Conservation (phyloP, 2,888 invertebrate species). For the Heliconius charithonia region DNA sequence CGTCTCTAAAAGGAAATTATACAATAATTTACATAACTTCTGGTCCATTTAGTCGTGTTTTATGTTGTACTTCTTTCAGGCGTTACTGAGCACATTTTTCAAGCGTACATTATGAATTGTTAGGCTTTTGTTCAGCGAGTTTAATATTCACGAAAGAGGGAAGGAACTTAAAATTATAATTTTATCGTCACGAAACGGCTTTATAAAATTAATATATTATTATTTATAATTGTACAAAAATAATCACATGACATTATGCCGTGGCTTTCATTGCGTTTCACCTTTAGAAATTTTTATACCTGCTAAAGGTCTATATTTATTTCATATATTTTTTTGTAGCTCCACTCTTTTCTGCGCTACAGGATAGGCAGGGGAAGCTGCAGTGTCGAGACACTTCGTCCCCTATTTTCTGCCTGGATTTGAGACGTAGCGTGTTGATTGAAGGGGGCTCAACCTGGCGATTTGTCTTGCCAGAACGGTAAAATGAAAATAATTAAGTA, state of each 20-base stretch:
- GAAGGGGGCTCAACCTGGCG: too few species aligned
- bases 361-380: too few species aligned
- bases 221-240: not conserved
- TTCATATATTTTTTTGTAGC: too few species aligned
- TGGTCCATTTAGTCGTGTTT: constrained; percentile 29
- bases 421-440: too few species aligned
- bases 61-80: constrained; percentile 7
- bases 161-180: not conserved
- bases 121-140: constrained; percentile 3
- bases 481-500: too few species aligned
- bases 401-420: not conserved
- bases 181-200: not conserved
- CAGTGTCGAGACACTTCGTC: not conserved
- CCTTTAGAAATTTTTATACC: too few species aligned
- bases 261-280: too few species aligned
- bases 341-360: too few species aligned
- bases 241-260: too few species aligned
- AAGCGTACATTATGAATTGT: constrained; percentile 22
- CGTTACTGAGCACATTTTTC: constrained; percentile 21
- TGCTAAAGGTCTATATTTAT: too few species aligned
- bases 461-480: too few species aligned
- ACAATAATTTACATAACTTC: constrained; percentile 29
- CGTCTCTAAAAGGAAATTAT: constrained; percentile 17
- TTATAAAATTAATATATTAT: not conserved
- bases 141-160: constrained; percentile 3